phyloP scores from a whole-genome alignment of 2,888 invertebrate species.

The Heteropelma amictum region DNA sequence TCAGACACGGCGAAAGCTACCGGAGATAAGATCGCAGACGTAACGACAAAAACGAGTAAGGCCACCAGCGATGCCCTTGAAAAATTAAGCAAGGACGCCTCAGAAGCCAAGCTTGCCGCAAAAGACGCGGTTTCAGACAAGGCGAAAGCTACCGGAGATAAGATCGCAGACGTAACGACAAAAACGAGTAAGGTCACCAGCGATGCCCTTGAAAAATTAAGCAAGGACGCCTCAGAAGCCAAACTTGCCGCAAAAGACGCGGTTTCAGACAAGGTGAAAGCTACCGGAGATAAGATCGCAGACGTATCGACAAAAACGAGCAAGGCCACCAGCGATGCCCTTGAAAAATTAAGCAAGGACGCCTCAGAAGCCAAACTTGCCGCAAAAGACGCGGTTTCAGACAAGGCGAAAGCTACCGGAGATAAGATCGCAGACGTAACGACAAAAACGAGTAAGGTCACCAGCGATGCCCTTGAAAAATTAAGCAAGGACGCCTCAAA shows the following conservation, averaged over 20 bases:
- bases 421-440: conserved; percentile 27
- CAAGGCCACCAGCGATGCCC: conserved; percentile 76
- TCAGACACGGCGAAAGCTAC: neutral
- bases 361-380: conserved; percentile 21
- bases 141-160: conserved; percentile 67
- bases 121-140: conserved; percentile 71
- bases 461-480: conserved; percentile 50
- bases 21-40: neutral
- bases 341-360: conserved; percentile 38
- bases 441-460: conserved; percentile 17
- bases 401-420: conserved; percentile 39
- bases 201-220: conserved; percentile 37
- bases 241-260: conserved; percentile 45
- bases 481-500: conserved; percentile 36
- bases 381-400: conserved; percentile 16
- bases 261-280: conserved; percentile 76
- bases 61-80: neutral
- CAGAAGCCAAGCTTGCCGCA: neutral
- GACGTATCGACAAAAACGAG: conserved; percentile 78
- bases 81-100: neutral
- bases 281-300: conserved; percentile 69
- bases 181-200: conserved; percentile 78
- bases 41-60: neutral
- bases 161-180: conserved; percentile 79
- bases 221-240: conserved; percentile 30